These are phyloP conservation scores for Sciurus niger DNA, from an alignment of 2,113 vertebrate genomes.

Conservation along the genomic window DNA sequence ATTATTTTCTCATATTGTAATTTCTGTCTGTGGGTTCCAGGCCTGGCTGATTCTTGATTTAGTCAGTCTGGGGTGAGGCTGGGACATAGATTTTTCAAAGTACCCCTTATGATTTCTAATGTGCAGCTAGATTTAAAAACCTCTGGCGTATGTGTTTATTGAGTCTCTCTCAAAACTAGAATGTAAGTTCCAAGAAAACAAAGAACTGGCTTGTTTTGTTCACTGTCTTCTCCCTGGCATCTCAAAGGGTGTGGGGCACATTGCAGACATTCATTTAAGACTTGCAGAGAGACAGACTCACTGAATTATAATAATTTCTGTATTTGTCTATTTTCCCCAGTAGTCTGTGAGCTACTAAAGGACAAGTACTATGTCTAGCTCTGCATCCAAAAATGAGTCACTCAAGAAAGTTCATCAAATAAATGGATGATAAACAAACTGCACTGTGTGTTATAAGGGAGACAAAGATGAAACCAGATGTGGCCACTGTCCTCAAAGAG, in stretches of 20 bases:
- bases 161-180: conserved; percentile 25
- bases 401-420: conserved; percentile 55
- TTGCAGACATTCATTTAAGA: neutral
- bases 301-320: neutral
- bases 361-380: neutral
- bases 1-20: neutral
- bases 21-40: conserved; percentile 20
- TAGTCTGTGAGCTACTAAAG: neutral
- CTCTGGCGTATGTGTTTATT: conserved; percentile 27
- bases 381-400: conserved; percentile 27
- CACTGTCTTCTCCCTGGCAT: neutral
- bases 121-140: neutral
- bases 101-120: conserved; percentile 12
- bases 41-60: neutral
- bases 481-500: neutral
- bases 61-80: conserved; percentile 20
- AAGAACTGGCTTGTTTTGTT: conserved; percentile 44
- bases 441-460: neutral
- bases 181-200: conserved; percentile 71
- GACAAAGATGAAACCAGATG: conserved; percentile 35
- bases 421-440: neutral
- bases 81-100: conserved; percentile 5
- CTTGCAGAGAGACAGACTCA: neutral
- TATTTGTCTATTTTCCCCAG: neutral
- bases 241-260: neutral